Conservation (phyloP, 2,113 vertebrate species). For the human (Homo sapiens) region GRCh38 chr17:51542501-51543000, state of each 20-base stretch:
- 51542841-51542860: neutral
- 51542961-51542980: too few species aligned
- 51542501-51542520: neutral
- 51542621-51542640: neutral
- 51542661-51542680: neutral
- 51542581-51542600: neutral
- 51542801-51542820: neutral
- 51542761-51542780: neutral
- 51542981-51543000: too few species aligned
- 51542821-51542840: neutral
- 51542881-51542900: too few species aligned
- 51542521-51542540: neutral
- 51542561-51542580: neutral
- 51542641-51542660: neutral
- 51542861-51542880: too few species aligned
- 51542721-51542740: neutral
- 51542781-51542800: neutral
- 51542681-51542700: neutral
- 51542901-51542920: too few species aligned
- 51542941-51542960: too few species aligned
- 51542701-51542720: constrained; percentile 28
- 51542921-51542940: too few species aligned
- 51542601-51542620: neutral
- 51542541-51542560: neutral
- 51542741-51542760: neutral